Base-by-base conservation (phyloP, 2,113 vertebrate genomes). In the Aphyosemion australe region DNA sequence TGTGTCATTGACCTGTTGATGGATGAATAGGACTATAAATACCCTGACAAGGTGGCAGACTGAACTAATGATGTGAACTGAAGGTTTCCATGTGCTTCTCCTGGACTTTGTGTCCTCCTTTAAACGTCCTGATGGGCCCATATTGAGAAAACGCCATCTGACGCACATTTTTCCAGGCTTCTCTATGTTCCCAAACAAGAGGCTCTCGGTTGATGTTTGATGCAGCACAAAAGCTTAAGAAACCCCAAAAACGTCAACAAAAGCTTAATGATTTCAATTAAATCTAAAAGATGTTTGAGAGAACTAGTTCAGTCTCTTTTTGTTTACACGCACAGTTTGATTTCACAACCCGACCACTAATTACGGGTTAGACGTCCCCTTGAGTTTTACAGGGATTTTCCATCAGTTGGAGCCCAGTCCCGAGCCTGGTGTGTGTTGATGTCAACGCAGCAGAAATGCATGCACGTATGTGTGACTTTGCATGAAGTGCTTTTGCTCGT, bases 1-100 rank as follows among this genome's bases (percentile, higher is more conserved):
- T 87, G 79, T 91, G 91, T 88, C 89, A 90, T 88, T 92, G 90
- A 89, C 87, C 88, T 85, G 87, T 89, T 92, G 91, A 92, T 90
- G 90, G 86, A 92, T 91, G 90, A 91, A 84, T 84, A 79, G 51
- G 50, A 79, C 89, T 92, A 91, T 87, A 91, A 92, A 92, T 92
- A 92, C 84, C 50, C 83, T 90, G 89, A 91, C 91, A 92, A 91
- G 88, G 90, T 86, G 88, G 84, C 88, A 85, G 82, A 87, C 80
- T 88, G 87, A 82, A 90, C 85, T 90, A 92, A 92, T 91, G 89
- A 89, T 91, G 88, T 86, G 82, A 83, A 83, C 83, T 87, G 78
- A 92, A 90, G 90, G 89, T 88, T 91, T 90, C 79, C 82, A 77
- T 84, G 83, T 78, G 86, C 61, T 83, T 88, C 78, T 78, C 65